phyloP scores from a whole-genome alignment of 2,113 vertebrate genomes.

The Eretmochelys imbricata region DNA sequence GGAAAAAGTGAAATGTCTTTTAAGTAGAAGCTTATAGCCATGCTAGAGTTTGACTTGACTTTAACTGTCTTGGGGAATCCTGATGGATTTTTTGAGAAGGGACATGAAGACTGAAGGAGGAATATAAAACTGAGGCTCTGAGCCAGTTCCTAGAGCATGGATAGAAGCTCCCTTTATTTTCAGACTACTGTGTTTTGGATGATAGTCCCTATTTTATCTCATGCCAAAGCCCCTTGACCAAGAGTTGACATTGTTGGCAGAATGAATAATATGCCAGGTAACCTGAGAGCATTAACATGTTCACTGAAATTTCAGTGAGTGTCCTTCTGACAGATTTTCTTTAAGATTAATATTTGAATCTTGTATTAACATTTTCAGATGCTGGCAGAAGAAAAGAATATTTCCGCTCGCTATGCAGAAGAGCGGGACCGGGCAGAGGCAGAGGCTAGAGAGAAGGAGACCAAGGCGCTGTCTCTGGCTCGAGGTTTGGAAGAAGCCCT shows the following conservation, averaged over 20 bases:
- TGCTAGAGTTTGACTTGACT: not conserved
- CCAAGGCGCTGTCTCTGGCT: constrained; percentile 92
- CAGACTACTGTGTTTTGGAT: not conserved
- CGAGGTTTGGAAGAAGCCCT: constrained; percentile 93
- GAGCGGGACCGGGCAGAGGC: constrained; percentile 95
- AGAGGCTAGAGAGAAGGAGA: constrained; percentile 96
- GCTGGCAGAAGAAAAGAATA: constrained; percentile 94
- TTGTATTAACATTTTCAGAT: constrained; percentile 73
- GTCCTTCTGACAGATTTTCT: not conserved
- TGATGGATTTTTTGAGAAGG: not conserved
- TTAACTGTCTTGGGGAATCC: not conserved
- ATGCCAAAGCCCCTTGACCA: not conserved
- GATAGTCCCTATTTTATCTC: not conserved
- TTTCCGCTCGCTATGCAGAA: constrained; percentile 93
- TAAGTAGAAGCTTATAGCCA: not conserved
- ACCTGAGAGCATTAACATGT: not conserved
- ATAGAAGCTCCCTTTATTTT: not conserved
- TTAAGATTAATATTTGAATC: not conserved
- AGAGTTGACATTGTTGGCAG: not conserved
- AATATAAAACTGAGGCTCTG: not conserved
- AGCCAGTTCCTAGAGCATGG: not conserved
- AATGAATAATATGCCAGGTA: not conserved
- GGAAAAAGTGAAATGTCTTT: not conserved
- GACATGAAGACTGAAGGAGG: not conserved
- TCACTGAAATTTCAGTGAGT: not conserved